phyloP scores from a whole-genome alignment of 1,140 invertebrate species.

The Theocolax elegans region DNA sequence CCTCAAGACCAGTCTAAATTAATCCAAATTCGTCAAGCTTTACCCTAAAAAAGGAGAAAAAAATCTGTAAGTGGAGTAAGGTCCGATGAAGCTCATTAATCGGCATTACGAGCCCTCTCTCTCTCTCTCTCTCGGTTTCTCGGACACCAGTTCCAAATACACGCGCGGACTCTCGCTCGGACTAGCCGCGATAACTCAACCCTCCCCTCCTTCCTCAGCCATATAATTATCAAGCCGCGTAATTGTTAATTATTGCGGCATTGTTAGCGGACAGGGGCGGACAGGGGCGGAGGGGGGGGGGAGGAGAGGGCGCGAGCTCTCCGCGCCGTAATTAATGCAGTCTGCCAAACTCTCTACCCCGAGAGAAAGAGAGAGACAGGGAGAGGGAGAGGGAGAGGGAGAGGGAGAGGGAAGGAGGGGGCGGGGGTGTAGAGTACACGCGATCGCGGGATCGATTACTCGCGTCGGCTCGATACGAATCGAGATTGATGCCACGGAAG shows the following conservation, averaged over 20 bases:
- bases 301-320: neutral
- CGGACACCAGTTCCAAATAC: no score
- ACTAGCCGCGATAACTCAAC: conserved; percentile 56
- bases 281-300: no score
- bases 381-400: no score
- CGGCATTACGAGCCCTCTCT: neutral
- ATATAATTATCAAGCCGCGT: conserved; percentile 60
- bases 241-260: conserved; percentile 65
- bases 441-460: conserved; percentile 40
- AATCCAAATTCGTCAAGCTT: no score
- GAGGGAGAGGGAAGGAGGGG: no score
- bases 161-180: no score
- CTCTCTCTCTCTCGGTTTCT: no score
- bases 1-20: no score
- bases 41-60: no score
- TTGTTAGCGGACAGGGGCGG: conserved; percentile 47
- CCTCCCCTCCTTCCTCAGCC: conserved; percentile 22
- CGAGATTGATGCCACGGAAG: conserved; percentile 32
- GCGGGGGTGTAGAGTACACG: conserved; percentile 22
- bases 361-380: no score
- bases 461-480: conserved; percentile 23
- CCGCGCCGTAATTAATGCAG: no score
- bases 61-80: neutral
- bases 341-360: no score
- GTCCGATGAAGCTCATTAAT: conserved; percentile 31